phyloP scores from a whole-genome alignment of 2,113 vertebrate genomes.

The Pituophis catenifer region DNA sequence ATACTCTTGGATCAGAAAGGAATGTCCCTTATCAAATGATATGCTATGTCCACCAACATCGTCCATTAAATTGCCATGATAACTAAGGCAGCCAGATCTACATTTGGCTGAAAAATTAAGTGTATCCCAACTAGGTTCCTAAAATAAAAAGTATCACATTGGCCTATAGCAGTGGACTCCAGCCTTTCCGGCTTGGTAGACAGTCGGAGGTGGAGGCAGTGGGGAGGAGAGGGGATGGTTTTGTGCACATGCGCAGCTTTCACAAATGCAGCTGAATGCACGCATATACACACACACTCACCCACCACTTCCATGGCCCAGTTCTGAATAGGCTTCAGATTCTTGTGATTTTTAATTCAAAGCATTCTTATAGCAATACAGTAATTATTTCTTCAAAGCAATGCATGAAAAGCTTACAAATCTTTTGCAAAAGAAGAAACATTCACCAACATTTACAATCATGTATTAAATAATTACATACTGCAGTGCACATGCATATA shows the following conservation, averaged over 20 bases:
- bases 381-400: background rate
- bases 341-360: background rate
- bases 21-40: background rate
- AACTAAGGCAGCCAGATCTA: background rate
- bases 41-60: background rate
- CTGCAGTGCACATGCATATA: background rate
- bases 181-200: background rate
- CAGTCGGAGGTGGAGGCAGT: accelerated
- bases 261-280: too few relatives aligned
- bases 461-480: background rate
- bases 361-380: background rate
- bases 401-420: background rate
- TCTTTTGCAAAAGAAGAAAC: background rate
- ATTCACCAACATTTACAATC: background rate
- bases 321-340: too few relatives aligned
- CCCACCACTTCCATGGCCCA: too few relatives aligned
- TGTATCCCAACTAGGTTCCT: background rate
- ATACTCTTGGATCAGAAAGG: background rate
- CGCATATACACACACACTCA: too few relatives aligned
- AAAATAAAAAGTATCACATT: background rate
- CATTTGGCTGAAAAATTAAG: background rate
- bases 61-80: background rate
- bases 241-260: background rate
- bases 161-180: background rate
- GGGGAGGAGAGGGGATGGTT: background rate